phyloP scores from a whole-genome alignment of 1,140 invertebrate genomes.

The Lasioglossum albipes region DNA sequence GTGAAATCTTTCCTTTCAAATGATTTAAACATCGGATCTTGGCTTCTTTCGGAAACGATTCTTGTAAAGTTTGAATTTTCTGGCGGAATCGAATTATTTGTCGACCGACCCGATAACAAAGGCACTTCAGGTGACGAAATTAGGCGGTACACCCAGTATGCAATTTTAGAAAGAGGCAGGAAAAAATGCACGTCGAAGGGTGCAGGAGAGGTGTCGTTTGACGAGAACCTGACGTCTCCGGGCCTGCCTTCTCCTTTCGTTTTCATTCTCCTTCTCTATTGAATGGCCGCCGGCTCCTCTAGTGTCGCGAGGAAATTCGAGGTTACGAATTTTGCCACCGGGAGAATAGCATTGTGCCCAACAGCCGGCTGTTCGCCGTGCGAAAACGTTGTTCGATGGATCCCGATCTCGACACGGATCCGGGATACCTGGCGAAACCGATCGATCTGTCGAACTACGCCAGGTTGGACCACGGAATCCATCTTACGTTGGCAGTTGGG shows the following conservation, averaged over 20 bases:
- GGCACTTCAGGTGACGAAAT: too few relatives aligned
- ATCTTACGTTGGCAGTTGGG: not conserved
- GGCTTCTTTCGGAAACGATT: too few relatives aligned
- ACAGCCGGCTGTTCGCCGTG: constrained; percentile 32
- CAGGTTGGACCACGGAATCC: not conserved
- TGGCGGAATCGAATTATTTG: too few relatives aligned
- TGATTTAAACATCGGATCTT: too few relatives aligned
- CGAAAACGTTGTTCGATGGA: constrained; percentile 21
- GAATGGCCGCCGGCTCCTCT: constrained; percentile 27
- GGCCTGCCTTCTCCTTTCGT: constrained; percentile 13
- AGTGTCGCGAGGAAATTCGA: constrained; percentile 37
- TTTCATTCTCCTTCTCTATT: constrained; percentile 31
- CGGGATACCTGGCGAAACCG: constrained; percentile 17
- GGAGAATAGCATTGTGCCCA: not conserved
- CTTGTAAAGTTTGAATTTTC: too few relatives aligned
- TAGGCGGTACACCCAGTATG: too few relatives aligned
- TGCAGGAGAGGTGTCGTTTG: constrained; percentile 45
- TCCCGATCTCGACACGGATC: constrained; percentile 13
- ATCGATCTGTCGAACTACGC: not conserved
- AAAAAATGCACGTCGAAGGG: not conserved
- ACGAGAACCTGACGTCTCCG: constrained; percentile 51
- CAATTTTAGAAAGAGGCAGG: not conserved
- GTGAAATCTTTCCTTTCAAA: too few relatives aligned
- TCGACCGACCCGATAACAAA: too few relatives aligned
- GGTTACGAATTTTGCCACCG: constrained; percentile 36